phyloP scores from a whole-genome alignment of 1,140 invertebrate species.

The Apis mellifera region Amel_HAv3.1 CM009932.2:3704501-3705000 shows the following conservation, averaged over 20 bases:
- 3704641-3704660: conserved; percentile 72
- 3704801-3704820: too few species aligned
- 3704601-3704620: neutral
- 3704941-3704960: neutral
- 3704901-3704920: neutral
- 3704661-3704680: conserved; percentile 50
- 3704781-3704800: neutral
- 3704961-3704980: neutral
- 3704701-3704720: conserved; percentile 29
- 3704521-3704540: neutral
- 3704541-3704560: conserved; percentile 16
- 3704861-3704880: neutral
- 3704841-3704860: neutral
- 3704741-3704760: neutral
- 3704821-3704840: neutral
- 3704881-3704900: neutral
- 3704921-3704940: neutral
- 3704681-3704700: conserved; percentile 32
- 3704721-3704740: neutral
- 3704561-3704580: neutral
- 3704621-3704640: conserved; percentile 22
- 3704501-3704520: too few species aligned
- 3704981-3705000: too few species aligned
- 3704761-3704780: neutral
- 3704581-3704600: conserved; percentile 4